Conservation (phyloP, 2,888 invertebrate genomes). For the Rhingia campestris region DNA sequence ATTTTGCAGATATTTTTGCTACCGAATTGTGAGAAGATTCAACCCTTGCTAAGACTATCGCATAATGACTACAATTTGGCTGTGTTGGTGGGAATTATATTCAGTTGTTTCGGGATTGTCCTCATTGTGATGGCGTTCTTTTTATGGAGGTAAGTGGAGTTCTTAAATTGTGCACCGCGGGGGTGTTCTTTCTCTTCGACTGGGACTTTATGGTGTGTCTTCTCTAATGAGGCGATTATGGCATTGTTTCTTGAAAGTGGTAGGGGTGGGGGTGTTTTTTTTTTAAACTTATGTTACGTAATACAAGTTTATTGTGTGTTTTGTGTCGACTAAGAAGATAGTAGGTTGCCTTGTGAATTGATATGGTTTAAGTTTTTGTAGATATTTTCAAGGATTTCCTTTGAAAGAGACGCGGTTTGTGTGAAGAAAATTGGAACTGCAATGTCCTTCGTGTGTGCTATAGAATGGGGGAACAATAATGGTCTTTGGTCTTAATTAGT, state of each 20-base stretch:
- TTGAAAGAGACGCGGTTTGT: conserved; percentile 7
- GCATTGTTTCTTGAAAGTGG: not conserved
- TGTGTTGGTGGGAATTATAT: conserved; percentile 88
- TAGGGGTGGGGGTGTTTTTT: not conserved
- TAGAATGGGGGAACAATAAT: conserved; percentile 36
- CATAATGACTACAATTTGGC: conserved; percentile 87
- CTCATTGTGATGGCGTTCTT: conserved; percentile 88
- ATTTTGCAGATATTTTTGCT: conserved; percentile 85
- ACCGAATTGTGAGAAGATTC: conserved; percentile 87
- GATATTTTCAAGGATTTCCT: conserved; percentile 49
- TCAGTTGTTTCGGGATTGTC: conserved; percentile 88
- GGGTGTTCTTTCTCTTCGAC: conserved; percentile 39
- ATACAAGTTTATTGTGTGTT: conserved; percentile 45
- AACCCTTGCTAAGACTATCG: conserved; percentile 84
- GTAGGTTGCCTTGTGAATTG: conserved; percentile 48
- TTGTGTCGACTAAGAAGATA: conserved; percentile 22
- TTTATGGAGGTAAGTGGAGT: conserved; percentile 88
- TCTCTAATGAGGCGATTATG: conserved; percentile 54
- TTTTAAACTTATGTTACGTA: conserved; percentile 23
- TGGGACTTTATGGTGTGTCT: conserved; percentile 46
- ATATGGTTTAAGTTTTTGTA: conserved; percentile 28
- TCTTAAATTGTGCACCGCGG: conserved; percentile 66
- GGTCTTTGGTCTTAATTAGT: conserved; percentile 61
- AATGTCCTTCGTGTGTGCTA: conserved; percentile 51
- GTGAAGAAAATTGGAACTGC: conserved; percentile 46